A percentile compares a stretch with the other conserved stretches of the same genome.
These are phyloP conservation scores for Danio tinwini DNA, from an alignment of 2,797 vertebrate genomes.

Conservation along the genomic window DNA sequence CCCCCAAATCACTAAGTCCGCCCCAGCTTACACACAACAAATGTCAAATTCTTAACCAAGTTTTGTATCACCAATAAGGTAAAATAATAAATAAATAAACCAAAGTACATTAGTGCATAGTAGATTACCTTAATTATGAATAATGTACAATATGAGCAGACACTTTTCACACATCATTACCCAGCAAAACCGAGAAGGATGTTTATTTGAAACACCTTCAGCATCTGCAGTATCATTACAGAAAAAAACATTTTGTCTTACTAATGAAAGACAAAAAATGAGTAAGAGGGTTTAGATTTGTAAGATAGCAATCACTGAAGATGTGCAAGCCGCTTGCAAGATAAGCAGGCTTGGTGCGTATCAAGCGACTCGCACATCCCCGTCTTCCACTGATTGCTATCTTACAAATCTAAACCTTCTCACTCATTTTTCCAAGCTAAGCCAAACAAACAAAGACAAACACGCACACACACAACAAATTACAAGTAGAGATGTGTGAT, in stretches of 20 bases:
- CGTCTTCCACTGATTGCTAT: constrained; percentile 28
- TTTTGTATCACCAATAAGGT: no score
- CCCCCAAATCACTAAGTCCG: no score
- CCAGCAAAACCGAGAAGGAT: neutral
- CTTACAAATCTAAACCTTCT: constrained; percentile 19
- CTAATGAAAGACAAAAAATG: no score
- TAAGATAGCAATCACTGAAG: no score
- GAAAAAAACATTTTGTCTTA: neutral
- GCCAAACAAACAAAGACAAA: constrained; percentile 61
- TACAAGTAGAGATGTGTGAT: neutral
- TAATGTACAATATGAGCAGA: neutral
- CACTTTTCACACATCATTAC: neutral
- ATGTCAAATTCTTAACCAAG: no score
- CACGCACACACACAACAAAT: constrained; percentile 10
- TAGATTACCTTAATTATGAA: neutral
- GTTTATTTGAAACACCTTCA: constrained; percentile 24
- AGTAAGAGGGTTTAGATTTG: no score
- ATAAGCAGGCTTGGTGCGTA: no score
- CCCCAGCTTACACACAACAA: no score
- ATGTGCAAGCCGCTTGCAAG: no score
- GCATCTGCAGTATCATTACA: neutral
- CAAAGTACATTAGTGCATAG: neutral
- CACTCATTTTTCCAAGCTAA: neutral
- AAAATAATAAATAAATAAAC: no score
- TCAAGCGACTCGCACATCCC: neutral